Base-by-base conservation (phyloP, 2,888 invertebrate species). In the Aleiodes leptofemur region DNA sequence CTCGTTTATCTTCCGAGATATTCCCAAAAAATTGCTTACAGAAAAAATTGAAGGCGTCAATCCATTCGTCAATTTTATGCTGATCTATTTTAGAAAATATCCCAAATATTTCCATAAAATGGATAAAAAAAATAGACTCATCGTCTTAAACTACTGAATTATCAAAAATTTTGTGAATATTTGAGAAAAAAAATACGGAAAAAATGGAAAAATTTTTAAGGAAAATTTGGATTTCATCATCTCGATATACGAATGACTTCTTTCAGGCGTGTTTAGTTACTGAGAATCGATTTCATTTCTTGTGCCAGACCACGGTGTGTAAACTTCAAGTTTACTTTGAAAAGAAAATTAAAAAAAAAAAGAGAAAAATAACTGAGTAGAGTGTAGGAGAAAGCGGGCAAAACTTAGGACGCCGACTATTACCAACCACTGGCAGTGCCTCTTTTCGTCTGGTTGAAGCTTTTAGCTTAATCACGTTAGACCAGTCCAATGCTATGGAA, bases 381-480 rank as follows among this genome's bases (percentile, higher is more conserved):
- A 57, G 23, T 23, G 23, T 50, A 57, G 51, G 48, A 50, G n/a
- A 31, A 31, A 5, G 31, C 57, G 13, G 4, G 57, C n/a, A 51
- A 68, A 51, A 68, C 13, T 51, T 68, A 50, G 51, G 16, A 16
- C 16, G 11, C 31, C 50, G 31, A 51, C 31, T 29, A 68, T 51
- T 51, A 68, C 31, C 16, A 53, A 68, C 50, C 51, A 68, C 50
- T 72, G 70, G 75, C 77, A 77, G 50, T 51, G 14, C 76, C 76
- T 70, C 79, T 75, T 77, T 78, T 76, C 77, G 77, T 82, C 79
- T 77, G 76, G 70, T 73, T 68, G 50, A 78, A 76, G 82, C 82
- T 82, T 82, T 82, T 81, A 82, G 82, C 82, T 82, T 82, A 82
- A 82, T 82, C 82, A 82, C 82, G 79, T 82, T 81, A 79, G 76